Conservation (phyloP, 2,888 invertebrate genomes). For the Macrostomum cliftonense region DNA sequence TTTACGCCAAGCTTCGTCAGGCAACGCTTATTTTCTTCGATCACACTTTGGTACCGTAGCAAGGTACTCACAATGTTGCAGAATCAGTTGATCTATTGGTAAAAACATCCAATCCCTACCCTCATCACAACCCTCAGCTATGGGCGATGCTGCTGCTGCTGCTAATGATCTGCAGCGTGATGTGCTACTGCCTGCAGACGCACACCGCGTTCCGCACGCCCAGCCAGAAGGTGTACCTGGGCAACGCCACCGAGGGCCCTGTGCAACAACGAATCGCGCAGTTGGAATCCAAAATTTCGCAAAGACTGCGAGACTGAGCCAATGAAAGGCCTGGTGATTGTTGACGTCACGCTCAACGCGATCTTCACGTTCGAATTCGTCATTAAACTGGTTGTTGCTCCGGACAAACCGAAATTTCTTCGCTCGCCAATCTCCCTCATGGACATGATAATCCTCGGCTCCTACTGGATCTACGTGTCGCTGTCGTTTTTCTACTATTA, state of each 20-base stretch:
- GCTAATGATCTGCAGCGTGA: slow-evolving; percentile 11
- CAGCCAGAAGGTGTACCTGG: too few relatives aligned
- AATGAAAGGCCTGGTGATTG: slow-evolving; percentile 16
- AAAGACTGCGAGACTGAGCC: slow-evolving; percentile 12
- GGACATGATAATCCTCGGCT: slow-evolving; percentile 8
- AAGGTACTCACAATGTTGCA: too few relatives aligned
- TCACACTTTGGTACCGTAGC: too few relatives aligned
- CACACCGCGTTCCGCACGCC: slow-evolving; percentile 7
- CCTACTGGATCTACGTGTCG: slow-evolving; percentile 11
- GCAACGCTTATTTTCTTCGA: too few relatives aligned
- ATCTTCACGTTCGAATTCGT: slow-evolving; percentile 29
- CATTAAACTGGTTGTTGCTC: slow-evolving; percentile 12
- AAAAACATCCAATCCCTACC: too few relatives aligned
- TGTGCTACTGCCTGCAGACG: slow-evolving; percentile 12
- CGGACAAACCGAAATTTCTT: slow-evolving; percentile 11
- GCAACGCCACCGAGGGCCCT: too few relatives aligned
- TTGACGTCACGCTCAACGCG: slow-evolving; percentile 24
- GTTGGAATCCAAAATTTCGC: slow-evolving; percentile 5
- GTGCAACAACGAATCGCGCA: slow-evolving; percentile 6
- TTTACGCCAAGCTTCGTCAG: too few relatives aligned
- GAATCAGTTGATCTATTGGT: too few relatives aligned
- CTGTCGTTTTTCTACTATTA: slow-evolving; percentile 10
- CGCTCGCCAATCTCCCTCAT: slow-evolving; percentile 6
- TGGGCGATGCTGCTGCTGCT: slow-evolving; percentile 10
- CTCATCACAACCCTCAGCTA: too few relatives aligned